Conservation (phyloP, 2,113 vertebrate species). For the Takifugu flavidus region DNA sequence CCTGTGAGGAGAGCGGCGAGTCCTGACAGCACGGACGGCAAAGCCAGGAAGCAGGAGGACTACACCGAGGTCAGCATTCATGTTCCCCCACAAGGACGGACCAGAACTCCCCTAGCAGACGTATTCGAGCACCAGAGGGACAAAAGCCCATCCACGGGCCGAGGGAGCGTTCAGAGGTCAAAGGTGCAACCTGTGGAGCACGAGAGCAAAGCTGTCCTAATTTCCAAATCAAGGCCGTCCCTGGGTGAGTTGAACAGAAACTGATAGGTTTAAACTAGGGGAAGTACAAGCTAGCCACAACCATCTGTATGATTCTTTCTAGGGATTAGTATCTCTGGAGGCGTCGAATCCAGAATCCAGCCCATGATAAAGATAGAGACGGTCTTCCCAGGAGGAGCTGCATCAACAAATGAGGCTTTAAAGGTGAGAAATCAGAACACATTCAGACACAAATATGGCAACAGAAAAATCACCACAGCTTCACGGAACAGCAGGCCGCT, state of each 20-base stretch:
- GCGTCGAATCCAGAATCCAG: conserved; percentile 89
- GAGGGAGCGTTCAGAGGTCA: conserved; percentile 24
- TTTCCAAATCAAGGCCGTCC: conserved; percentile 90
- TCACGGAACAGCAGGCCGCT: too few species aligned
- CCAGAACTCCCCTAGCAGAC: conserved; percentile 67
- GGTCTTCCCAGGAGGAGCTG: conserved; percentile 93
- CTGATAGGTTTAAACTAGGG: background rate
- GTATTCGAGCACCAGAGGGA: conserved; percentile 58
- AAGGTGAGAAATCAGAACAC: conserved; percentile 74
- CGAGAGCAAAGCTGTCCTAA: conserved; percentile 77
- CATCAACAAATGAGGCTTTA: conserved; percentile 83
- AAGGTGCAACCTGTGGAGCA: conserved; percentile 60
- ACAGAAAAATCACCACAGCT: background rate
- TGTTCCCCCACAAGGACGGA: conserved; percentile 61
- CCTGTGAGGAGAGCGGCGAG: conserved; percentile 61
- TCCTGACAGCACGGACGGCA: conserved; percentile 58
- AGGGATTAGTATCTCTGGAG: conserved; percentile 97
- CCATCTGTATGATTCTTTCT: conserved; percentile 17
- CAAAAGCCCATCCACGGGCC: conserved; percentile 29
- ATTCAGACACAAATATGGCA: background rate
- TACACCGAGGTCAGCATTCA: conserved; percentile 71
- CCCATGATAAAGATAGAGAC: conserved; percentile 97
- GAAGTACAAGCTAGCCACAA: background rate
- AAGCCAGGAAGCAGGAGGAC: conserved; percentile 39
- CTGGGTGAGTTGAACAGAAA: conserved; percentile 78